Base-by-base conservation (phyloP, 2,113 vertebrate genomes). In the Philantomba maxwellii region DNA sequence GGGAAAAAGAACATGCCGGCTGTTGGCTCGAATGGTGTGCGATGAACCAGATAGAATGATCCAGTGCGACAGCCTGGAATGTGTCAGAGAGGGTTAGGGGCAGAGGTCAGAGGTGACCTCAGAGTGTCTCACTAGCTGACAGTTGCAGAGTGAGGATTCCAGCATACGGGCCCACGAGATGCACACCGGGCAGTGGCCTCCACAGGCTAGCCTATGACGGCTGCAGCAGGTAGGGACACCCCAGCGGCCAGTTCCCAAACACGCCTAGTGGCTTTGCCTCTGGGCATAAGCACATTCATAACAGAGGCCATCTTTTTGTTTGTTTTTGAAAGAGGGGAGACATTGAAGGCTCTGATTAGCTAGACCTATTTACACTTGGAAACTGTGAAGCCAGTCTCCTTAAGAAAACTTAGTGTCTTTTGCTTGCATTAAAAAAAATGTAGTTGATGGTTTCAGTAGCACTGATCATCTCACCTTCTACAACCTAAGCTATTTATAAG, bases 61-160 rank as follows among this genome's bases (percentile, higher is more conserved):
- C 36, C 53, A 28, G 84, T 30, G 94, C 1, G n/a, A 87, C 92
- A 88, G 95, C 95, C 94, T 87, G 89, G 96, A 96, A 97, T 90
- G 84, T 88, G 96, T 96, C 90, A 95, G 64, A 70, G 60, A 81
- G 92, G 92, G 95, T 96, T 97, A 93, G 96, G 97, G 92, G 95
- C 66, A 5, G 60, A 88, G 98, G 97, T 97, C 96, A 97, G 94
- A 97, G 96, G 97, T 87, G 66, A 60, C 90, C 2, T 0, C 82
- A 47, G 78, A 93, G 80, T 62, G 80, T 81, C 84, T 82, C 53
- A 15, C 75, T 55, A 93, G 92, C 58, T 97, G 98, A 97, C 98
- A 97, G 95, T 83, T 96, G 81, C 51, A 51, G 95, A 93, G 55
- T 1, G 4, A 80, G 97, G 62, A 92, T 87, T 97, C 92, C 80